These are phyloP conservation scores for Cololabis saira DNA, from an alignment of 2,113 vertebrate genomes.

Conservation along the genomic window DNA sequence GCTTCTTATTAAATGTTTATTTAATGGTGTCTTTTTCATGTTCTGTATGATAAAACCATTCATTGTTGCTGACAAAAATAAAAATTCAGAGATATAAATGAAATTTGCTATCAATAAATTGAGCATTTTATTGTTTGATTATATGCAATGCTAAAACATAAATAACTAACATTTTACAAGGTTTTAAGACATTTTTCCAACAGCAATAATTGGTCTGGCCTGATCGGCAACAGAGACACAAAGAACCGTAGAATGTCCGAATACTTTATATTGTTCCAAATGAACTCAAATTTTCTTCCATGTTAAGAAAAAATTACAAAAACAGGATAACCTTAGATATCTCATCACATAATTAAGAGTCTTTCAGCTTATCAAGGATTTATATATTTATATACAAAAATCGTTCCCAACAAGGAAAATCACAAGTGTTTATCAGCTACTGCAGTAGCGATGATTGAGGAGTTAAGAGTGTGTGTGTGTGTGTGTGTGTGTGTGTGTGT, in stretches of 20 bases:
- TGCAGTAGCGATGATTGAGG: slow-evolving; percentile 29
- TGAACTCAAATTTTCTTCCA: neutral
- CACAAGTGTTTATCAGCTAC: slow-evolving; percentile 31
- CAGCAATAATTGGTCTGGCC: neutral
- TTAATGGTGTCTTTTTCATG: neutral
- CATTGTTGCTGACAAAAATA: neutral
- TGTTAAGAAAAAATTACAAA: neutral
- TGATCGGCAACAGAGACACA: slow-evolving; percentile 20
- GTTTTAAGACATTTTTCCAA: neutral
- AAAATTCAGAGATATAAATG: too few relatives aligned
- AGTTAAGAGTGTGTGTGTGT: slow-evolving; percentile 36
- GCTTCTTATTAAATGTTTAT: neutral
- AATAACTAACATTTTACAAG: neutral
- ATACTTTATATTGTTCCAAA: slow-evolving; percentile 2
- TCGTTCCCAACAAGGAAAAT: slow-evolving; percentile 27
- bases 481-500: slow-evolving; percentile 10
- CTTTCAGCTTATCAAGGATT: slow-evolving; percentile 44
- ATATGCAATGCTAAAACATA: neutral
- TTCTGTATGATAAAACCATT: neutral
- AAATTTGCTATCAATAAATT: neutral
- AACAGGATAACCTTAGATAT: slow-evolving; percentile 30
- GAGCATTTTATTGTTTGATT: neutral
- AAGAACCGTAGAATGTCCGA: neutral
- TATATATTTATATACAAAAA: slow-evolving; percentile 1
- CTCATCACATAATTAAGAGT: slow-evolving; percentile 15